Conservation (phyloP, 2,888 invertebrate species). For the Resseliella maxima region DNA sequence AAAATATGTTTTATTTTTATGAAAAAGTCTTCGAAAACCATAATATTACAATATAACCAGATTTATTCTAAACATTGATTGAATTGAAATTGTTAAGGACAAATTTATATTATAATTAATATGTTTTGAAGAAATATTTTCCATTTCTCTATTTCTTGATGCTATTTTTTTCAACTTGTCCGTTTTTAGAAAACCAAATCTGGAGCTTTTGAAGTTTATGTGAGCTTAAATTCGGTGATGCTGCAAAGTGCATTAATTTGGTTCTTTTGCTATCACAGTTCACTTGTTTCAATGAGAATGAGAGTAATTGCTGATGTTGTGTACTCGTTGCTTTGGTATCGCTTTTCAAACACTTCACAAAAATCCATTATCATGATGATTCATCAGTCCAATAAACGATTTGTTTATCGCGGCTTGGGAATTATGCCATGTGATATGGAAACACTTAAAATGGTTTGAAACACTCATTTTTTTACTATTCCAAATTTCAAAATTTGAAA, state of each 20-base stretch:
- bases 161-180: no score
- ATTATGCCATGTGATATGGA: background rate
- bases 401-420: background rate
- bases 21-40: no score
- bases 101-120: no score
- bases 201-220: slow-evolving; percentile 13
- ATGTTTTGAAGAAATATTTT: no score
- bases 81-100: no score
- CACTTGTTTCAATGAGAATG: background rate
- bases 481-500: no score
- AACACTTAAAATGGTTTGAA: slow-evolving; percentile 18
- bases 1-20: no score
- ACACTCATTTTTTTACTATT: no score
- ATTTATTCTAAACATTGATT: no score
- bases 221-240: slow-evolving; percentile 16
- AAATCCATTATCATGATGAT: background rate
- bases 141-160: no score
- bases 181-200: slow-evolving; percentile 2
- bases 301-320: background rate
- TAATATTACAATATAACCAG: no score
- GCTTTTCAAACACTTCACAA: background rate
- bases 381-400: background rate
- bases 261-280: slow-evolving; percentile 5
- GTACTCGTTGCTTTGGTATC: background rate
- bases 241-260: background rate